Conservation (phyloP, 2,113 vertebrate species). For the Pungitius pungitius region DNA sequence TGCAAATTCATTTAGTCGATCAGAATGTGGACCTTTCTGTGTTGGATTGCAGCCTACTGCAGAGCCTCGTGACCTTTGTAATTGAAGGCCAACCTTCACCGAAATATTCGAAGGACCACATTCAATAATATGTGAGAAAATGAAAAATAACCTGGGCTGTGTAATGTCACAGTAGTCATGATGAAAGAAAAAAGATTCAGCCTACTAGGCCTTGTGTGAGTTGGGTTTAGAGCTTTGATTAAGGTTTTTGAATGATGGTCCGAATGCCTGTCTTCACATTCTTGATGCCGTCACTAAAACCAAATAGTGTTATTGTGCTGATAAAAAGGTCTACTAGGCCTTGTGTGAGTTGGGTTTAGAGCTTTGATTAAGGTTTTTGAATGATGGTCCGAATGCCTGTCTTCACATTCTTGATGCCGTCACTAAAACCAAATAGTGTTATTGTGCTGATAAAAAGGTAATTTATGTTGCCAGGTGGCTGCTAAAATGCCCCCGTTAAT, state of each 20-base stretch:
- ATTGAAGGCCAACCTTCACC: background rate
- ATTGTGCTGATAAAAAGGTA: background rate
- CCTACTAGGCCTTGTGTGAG: background rate
- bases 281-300: background rate
- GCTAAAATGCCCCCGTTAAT: no score
- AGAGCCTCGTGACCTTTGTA: background rate
- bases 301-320: background rate
- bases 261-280: background rate
- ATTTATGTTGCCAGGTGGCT: background rate
- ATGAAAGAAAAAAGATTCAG: background rate
- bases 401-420: background rate
- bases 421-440: background rate
- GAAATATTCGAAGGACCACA: no score
- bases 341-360: background rate
- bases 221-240: background rate
- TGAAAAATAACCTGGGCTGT: background rate
- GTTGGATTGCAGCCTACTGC: conserved; percentile 2
- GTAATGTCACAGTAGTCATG: background rate
- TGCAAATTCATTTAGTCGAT: background rate
- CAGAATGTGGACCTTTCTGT: background rate
- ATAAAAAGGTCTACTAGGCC: background rate
- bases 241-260: background rate
- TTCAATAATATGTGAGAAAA: background rate
- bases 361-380: background rate
- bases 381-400: background rate